Percentiles rank a stretch among this genome's conserved stretches.
Conservation (phyloP, 2,113 vertebrate species). For the Pogona vitticeps region DNA sequence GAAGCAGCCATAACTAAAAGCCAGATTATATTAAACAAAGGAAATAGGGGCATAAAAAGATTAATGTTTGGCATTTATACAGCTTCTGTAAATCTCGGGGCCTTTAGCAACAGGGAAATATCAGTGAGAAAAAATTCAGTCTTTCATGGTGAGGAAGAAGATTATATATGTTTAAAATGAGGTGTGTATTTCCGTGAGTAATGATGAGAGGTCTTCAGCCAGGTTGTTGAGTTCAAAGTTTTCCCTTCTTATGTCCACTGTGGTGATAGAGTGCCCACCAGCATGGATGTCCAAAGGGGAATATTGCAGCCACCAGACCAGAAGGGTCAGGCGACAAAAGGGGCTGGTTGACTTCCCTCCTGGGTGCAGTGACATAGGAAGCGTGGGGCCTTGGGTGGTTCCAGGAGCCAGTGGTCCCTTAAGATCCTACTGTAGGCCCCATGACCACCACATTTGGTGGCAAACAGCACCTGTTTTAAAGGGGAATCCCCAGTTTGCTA, state of each 20-base stretch:
- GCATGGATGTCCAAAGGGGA: not conserved
- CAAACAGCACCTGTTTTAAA: no score
- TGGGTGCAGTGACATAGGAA: no score
- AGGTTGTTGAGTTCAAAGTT: no score
- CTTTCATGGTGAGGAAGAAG: not conserved
- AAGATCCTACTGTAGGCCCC: no score
- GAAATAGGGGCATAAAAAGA: not conserved
- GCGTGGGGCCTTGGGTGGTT: no score
- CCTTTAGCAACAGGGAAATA: not conserved
- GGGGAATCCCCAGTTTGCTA: no score
- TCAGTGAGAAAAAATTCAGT: not conserved
- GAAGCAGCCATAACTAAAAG: not conserved
- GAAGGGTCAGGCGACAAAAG: not conserved
- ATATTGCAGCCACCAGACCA: not conserved
- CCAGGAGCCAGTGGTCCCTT: not conserved
- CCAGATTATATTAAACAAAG: slow-evolving; percentile 14
- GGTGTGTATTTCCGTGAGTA: no score
- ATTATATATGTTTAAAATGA: not conserved
- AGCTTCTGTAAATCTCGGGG: not conserved
- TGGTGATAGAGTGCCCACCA: not conserved
- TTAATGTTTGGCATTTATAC: rapidly evolving
- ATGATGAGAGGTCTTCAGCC: not conserved
- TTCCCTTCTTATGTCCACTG: not conserved
- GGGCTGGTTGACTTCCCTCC: no score
- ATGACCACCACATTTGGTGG: no score